Conservation (phyloP, 2,113 vertebrate species). For the Eulemur macaco region DNA sequence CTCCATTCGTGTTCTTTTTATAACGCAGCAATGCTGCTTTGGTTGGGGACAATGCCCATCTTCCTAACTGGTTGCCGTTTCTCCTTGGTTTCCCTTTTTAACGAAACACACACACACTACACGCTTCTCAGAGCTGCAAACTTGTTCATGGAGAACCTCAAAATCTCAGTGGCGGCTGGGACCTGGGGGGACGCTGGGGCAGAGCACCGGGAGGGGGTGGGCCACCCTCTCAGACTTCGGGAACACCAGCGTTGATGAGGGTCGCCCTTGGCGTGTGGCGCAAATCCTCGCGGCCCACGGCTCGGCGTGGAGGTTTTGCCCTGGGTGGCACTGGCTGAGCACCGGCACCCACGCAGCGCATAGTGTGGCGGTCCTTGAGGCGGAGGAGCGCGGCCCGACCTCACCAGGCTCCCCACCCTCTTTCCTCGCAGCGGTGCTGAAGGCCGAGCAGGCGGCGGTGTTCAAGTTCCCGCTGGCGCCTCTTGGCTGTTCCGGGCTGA, state of each 20-base stretch:
- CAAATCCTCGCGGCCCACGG: not conserved
- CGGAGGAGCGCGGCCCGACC: not conserved
- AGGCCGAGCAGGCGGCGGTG: conserved; percentile 93
- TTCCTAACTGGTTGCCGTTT: not conserved
- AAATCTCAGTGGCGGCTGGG: not conserved
- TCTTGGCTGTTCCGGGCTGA: conserved; percentile 91
- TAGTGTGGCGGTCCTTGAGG: not conserved
- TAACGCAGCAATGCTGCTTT: not conserved
- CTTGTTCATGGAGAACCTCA: not conserved
- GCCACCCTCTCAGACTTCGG: not conserved
- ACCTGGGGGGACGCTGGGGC: not conserved
- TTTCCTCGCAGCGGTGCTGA: conserved; percentile 87
- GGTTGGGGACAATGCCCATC: not conserved
- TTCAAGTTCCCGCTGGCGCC: conserved; percentile 97
- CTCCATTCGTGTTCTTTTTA: fast-evolving
- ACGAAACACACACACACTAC: not conserved
- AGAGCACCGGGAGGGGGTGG: not conserved
- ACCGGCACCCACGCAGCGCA: fast-evolving
- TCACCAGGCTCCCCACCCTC: not conserved
- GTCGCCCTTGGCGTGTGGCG: fast-evolving
- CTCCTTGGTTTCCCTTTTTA: not conserved
- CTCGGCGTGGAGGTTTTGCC: not conserved
- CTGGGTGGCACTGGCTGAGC: not conserved
- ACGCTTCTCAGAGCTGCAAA: not conserved
- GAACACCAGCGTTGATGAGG: not conserved